These are phyloP conservation scores for Mesembrinibis cayennensis DNA, from an alignment of 2,113 vertebrate species.

Conservation along the genomic window DNA sequence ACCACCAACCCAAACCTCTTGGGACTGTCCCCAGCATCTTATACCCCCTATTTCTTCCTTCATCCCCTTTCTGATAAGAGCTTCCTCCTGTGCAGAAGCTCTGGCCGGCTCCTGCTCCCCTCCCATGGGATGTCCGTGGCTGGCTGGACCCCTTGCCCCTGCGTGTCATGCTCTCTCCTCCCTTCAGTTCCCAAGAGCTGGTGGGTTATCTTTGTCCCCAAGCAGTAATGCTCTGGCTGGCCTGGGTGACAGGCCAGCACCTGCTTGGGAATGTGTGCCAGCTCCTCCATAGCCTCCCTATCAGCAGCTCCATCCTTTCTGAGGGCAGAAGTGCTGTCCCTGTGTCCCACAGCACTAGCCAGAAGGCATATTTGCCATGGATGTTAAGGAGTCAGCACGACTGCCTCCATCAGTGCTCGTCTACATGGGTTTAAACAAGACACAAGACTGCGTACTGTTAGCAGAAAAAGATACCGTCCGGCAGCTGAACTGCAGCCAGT, in stretches of 20 bases:
- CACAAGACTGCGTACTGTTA: too few species aligned
- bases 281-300: neutral
- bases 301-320: neutral
- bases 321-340: neutral
- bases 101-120: neutral
- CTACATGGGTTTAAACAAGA: neutral
- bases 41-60: neutral
- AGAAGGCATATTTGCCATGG: neutral
- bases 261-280: neutral
- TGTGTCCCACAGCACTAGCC: neutral
- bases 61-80: neutral
- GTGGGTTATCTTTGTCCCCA: neutral
- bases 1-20: neutral
- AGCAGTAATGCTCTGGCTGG: neutral
- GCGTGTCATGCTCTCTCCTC: neutral
- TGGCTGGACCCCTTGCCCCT: neutral
- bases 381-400: neutral
- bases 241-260: neutral
- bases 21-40: neutral
- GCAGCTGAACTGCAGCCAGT: neutral
- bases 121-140: fast-evolving
- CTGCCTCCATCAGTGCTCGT: neutral
- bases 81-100: neutral
- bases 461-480: neutral
- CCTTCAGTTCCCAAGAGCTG: neutral